Evolutionary conservation across 1,140 invertebrate species (phyloP).

Genomic region (Yoshiicerus persimilis): DNA sequence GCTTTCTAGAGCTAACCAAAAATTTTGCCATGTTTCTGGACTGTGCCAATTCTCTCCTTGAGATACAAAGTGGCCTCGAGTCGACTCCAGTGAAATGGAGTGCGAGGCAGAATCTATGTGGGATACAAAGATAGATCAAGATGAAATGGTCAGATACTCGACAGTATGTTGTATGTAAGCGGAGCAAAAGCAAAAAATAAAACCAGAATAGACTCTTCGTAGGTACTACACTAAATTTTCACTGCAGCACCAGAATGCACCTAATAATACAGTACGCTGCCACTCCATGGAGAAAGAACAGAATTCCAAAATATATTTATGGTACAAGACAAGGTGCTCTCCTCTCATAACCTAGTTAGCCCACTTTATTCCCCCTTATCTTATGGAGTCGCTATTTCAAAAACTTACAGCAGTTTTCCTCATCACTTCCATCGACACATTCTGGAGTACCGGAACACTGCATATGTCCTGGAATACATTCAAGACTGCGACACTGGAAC

Average conservation of each 20-base stretch:
- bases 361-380: background rate
- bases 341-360: background rate
- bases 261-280: background rate
- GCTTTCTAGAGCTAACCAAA: background rate
- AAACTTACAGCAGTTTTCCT: slow-evolving; percentile 71
- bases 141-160: slow-evolving; percentile 1
- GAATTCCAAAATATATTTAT: background rate
- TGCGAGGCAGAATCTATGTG: background rate
- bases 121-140: slow-evolving; percentile 10
- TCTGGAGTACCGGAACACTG: slow-evolving; percentile 80
- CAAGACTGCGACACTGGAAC: slow-evolving; percentile 77
- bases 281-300: background rate
- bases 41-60: slow-evolving; percentile 4
- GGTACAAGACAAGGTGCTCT: background rate
- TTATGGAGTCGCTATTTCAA: background rate
- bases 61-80: slow-evolving; percentile 4
- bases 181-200: background rate
- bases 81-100: background rate
- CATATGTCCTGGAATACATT: slow-evolving; percentile 78
- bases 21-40: background rate
- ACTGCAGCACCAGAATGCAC: background rate
- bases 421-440: slow-evolving; percentile 80
- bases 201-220: background rate
- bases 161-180: background rate
- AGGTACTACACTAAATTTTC: background rate